These are phyloP conservation scores for Vireo altiloquus DNA, from an alignment of 2,113 vertebrate species.

Conservation along the genomic window DNA sequence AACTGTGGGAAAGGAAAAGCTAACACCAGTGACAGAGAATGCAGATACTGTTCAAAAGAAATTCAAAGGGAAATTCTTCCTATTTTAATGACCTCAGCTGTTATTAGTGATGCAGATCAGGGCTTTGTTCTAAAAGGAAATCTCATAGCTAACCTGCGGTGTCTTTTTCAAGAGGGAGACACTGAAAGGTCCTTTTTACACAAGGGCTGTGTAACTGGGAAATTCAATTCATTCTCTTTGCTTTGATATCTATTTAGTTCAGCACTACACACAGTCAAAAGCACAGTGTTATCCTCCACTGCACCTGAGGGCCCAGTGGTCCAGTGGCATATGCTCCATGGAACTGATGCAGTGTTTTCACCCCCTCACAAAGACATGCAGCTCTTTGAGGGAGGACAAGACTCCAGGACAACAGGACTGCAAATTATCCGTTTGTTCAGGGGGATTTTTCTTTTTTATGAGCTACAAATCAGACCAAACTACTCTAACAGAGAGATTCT, in stretches of 20 bases:
- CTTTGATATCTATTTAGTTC: background rate
- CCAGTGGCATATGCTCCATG: accelerated
- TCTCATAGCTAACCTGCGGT: background rate
- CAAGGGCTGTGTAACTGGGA: background rate
- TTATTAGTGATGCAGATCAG: conserved; percentile 45
- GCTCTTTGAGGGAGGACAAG: background rate
- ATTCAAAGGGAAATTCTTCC: conserved; percentile 20
- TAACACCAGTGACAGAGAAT: background rate
- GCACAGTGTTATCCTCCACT: background rate
- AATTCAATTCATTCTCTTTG: background rate
- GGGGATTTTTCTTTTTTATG: background rate
- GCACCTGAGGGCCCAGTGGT: background rate
- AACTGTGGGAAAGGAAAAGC: background rate
- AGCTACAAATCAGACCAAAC: background rate
- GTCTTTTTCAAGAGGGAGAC: background rate
- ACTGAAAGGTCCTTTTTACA: background rate
- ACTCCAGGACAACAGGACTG: background rate
- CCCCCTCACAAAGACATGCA: background rate
- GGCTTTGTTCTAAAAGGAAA: conserved; percentile 15
- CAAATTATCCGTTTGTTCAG: background rate
- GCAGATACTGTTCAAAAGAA: background rate
- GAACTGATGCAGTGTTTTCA: background rate
- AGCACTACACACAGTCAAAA: background rate
- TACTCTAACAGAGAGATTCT: background rate
- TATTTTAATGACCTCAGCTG: background rate